Base-by-base conservation (phyloP, 2,113 vertebrate species). In the Oceanodroma tethys region DNA sequence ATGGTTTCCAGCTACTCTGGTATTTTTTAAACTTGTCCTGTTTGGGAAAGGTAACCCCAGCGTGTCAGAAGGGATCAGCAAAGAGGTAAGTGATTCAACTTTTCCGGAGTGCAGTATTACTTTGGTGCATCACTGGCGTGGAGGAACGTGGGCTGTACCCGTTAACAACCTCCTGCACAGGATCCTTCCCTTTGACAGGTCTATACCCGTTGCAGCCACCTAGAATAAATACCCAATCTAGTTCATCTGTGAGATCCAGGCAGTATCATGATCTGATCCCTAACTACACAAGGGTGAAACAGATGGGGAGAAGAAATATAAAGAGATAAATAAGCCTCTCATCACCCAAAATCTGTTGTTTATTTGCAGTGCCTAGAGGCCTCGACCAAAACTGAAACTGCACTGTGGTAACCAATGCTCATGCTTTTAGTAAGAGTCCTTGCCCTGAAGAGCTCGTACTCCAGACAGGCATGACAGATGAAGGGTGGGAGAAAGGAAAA, bases 401-500 rank as follows among this genome's bases (percentile, higher is more conserved):
- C 60, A 4, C 9, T 10, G 84, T 3, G 65, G 67, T 25, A 71
- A 74, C 75, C 56, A 42, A 8, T 0, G 34, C 86, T 90, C 16
- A 4, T 16, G 68, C 2, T 3, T 59, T 89, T 11, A 16, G 29
- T 1, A 13, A 62, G 50, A 96, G 60, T 21, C 94, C 91, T n/a
- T 94, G 96, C 93, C 94, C 93, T 72, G 76, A 10, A 75, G 94
- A 96, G 94, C 83, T 84, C 13, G 45, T 78, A 5, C 76, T 95
- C 81, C 95, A 97, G 94, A 93, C 86, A 95, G 93, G 58, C 80
- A 10, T 60, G 94, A 97, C 96, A 96, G 95, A 95, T 97, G 93
- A 97, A 93, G 86, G 95, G 96, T 97, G 97, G 94, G 97, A 97
- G 96, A 96, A 75, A 89, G 81, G 80, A 92, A 94, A 95, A 96